A percentile compares a stretch with the other conserved stretches of the same genome.
These are phyloP conservation scores for Lepidonotus clava DNA, from an alignment of 2,888 invertebrate species.

Conservation along the genomic window DNA sequence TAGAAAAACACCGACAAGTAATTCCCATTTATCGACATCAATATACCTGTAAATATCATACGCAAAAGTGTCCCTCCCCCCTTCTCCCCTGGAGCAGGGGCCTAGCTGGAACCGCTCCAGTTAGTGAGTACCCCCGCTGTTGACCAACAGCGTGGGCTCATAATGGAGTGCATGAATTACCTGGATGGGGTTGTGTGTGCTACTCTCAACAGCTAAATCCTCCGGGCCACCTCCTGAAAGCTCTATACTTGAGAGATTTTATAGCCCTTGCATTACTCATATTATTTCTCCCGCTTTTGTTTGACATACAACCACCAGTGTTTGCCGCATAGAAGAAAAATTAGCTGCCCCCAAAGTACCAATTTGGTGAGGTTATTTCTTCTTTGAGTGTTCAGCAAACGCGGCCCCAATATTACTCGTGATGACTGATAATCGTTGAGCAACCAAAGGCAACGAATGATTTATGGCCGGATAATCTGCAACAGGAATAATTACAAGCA, in stretches of 20 bases:
- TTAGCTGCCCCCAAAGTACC: constrained; percentile 23
- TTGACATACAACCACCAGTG: constrained; percentile 35
- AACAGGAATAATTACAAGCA: constrained; percentile 55
- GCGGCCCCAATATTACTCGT: background rate
- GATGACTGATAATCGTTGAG: constrained; percentile 43
- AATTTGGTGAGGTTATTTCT: constrained; percentile 38
- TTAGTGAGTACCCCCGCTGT: constrained; percentile 4
- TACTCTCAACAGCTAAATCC: constrained; percentile 7
- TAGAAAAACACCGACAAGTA: constrained; percentile 24
- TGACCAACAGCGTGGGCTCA: constrained; percentile 24
- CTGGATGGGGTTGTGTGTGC: constrained; percentile 17
- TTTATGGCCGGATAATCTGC: constrained; percentile 17
- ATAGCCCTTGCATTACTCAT: constrained; percentile 42
- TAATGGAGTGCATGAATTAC: constrained; percentile 46
- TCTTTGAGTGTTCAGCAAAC: constrained; percentile 29
- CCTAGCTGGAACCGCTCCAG: background rate
- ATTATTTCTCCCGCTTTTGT: constrained; percentile 32
- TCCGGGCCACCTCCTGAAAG: background rate
- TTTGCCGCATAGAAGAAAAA: constrained; percentile 32
- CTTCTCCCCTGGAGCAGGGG: too few relatives aligned
- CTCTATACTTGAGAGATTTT: constrained; percentile 35
- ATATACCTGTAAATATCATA: constrained; percentile 7
- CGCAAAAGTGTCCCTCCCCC: background rate
- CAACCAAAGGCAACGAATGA: constrained; percentile 1
- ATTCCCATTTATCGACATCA: constrained; percentile 22